Conservation (phyloP, 1,140 invertebrate species). For the Homarus americanus region DNA sequence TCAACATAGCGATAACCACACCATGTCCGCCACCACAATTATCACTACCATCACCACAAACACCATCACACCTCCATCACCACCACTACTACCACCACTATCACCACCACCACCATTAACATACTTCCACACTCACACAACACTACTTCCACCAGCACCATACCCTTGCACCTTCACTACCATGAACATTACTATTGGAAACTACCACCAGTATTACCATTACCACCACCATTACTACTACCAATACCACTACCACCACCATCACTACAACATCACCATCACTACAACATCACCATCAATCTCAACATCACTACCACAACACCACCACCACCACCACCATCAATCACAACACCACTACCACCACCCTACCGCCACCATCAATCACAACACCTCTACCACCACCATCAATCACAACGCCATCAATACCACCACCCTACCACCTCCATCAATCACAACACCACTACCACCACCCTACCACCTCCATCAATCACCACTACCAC, state of each 20-base stretch:
- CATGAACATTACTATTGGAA: too few species aligned
- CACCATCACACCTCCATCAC: neutral
- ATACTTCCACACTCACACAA: neutral
- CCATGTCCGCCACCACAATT: neutral
- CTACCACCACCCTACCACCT: neutral
- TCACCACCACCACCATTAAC: neutral
- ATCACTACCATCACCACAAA: too few species aligned
- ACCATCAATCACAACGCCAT: neutral
- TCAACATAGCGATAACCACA: neutral
- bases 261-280: neutral
- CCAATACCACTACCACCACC: neutral
- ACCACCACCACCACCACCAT: neutral
- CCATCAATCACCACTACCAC: too few species aligned
- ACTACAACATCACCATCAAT: too few species aligned
- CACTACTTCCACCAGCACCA: too few species aligned
- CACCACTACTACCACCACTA: neutral
- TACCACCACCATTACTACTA: neutral
- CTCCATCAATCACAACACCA: neutral
- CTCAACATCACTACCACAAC: neutral
- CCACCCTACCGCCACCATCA: neutral
- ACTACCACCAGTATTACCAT: neutral
- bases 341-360: neutral
- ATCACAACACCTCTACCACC: neutral
- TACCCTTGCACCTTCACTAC: too few species aligned
- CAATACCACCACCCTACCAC: neutral